phyloP scores from a whole-genome alignment of 2,888 invertebrate genomes.

The Linyphia triangularis region DNA sequence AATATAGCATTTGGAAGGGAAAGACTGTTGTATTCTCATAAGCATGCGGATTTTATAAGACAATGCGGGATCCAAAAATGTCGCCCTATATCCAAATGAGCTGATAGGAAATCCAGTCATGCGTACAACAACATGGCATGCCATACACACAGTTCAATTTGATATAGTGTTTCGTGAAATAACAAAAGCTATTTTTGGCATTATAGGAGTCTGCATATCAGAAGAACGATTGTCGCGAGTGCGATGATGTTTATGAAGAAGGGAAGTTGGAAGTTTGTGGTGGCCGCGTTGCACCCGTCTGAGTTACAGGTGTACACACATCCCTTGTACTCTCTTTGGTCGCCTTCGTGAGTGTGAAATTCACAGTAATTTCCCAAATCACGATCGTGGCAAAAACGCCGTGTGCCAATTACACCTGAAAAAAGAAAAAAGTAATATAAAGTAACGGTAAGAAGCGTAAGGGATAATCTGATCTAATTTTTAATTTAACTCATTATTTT shows the following conservation, averaged over 20 bases:
- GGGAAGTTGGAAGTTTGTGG: not conserved
- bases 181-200: no score
- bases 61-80: no score
- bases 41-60: no score
- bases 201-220: not conserved
- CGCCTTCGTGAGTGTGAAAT: constrained; percentile 90
- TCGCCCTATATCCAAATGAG: no score
- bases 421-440: no score
- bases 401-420: constrained; percentile 91
- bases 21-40: no score
- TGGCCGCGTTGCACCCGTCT: constrained; percentile 87
- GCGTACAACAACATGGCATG: not conserved
- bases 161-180: not conserved
- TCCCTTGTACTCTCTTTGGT: constrained; percentile 89
- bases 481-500: no score
- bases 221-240: not conserved
- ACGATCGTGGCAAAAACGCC: constrained; percentile 90
- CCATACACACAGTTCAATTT: not conserved
- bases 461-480: no score
- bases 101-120: no score
- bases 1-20: no score
- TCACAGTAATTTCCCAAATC: constrained; percentile 94
- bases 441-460: no score
- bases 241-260: not conserved
- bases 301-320: constrained; percentile 91